Conservation (phyloP, 2,797 vertebrate genomes). For the Cryptoprocta ferox region DNA sequence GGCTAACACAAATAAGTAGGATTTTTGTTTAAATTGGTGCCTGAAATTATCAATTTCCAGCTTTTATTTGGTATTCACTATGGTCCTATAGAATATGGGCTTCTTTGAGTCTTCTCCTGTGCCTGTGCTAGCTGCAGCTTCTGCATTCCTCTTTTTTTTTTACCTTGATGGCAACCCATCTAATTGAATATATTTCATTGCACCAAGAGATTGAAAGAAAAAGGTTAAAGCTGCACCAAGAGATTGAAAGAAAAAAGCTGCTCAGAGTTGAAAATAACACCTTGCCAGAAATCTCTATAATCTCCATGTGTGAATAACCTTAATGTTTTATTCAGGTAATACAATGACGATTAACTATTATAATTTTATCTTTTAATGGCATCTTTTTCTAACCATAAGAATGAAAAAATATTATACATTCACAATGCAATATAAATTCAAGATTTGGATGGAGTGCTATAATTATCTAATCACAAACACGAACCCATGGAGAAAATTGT, state of each 20-base stretch:
- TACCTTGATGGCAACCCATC: background rate
- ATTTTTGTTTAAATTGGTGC: conserved; percentile 15
- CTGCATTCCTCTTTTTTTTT: background rate
- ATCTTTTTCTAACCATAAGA: conserved; percentile 30
- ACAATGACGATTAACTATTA: background rate
- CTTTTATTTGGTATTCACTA: background rate
- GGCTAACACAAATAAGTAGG: background rate
- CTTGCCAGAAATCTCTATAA: conserved; percentile 20
- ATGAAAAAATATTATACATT: conserved; percentile 11
- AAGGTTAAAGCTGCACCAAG: background rate
- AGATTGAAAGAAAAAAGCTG: background rate
- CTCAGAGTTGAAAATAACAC: background rate
- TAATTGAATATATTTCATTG: background rate
- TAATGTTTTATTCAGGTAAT: background rate
- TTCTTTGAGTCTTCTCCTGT: background rate
- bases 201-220: background rate
- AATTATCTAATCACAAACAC: background rate
- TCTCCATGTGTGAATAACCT: background rate
- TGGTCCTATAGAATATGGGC: background rate
- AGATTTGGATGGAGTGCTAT: background rate
- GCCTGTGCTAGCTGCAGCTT: background rate
- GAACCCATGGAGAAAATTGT: background rate
- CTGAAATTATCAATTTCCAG: background rate
- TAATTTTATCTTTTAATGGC: background rate
- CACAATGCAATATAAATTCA: background rate